phyloP scores from a whole-genome alignment of 2,888 invertebrate species.

The Brenthis hecate region DNA sequence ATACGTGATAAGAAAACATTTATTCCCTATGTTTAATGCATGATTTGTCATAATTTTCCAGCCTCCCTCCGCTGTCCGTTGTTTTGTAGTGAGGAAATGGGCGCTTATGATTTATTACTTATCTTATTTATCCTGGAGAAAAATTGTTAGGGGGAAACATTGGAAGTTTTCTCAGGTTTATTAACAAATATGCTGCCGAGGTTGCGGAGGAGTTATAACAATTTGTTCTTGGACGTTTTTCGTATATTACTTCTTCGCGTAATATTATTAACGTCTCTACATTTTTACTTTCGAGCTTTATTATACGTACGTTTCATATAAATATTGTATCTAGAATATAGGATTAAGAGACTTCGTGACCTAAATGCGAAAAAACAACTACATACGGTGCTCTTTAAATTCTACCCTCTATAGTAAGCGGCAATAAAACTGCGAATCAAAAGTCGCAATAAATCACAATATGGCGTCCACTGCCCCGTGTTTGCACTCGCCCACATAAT shows the following conservation, averaged over 20 bases:
- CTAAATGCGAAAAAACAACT: conserved; percentile 15
- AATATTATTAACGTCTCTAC: not conserved
- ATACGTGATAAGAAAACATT: conserved; percentile 83
- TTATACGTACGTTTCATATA: conserved; percentile 18
- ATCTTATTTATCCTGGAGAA: conserved; percentile 78
- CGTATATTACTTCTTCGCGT: conserved; percentile 6
- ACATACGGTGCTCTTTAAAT: conserved; percentile 45
- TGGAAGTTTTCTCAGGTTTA: conserved; percentile 64
- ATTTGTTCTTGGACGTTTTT: conserved; percentile 42
- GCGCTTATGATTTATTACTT: conserved; percentile 76
- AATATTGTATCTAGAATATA: not conserved
- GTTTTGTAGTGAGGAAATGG: conserved; percentile 78
- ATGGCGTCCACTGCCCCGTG: conserved; percentile 79
- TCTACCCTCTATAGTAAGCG: conserved; percentile 58
- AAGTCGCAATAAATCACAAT: conserved; percentile 78
- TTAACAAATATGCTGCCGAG: conserved; percentile 64
- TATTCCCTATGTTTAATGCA: conserved; percentile 83
- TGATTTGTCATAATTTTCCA: conserved; percentile 82
- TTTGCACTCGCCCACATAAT: conserved; percentile 83
- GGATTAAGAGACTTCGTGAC: conserved; percentile 14
- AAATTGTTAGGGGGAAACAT: conserved; percentile 67
- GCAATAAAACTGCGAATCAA: conserved; percentile 79
- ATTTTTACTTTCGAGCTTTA: no score
- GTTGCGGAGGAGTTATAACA: conserved; percentile 56
- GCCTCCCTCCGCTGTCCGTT: conserved; percentile 71